Conservation (phyloP, 2,888 invertebrate genomes). For the Lasioglossum zephyrum region DNA sequence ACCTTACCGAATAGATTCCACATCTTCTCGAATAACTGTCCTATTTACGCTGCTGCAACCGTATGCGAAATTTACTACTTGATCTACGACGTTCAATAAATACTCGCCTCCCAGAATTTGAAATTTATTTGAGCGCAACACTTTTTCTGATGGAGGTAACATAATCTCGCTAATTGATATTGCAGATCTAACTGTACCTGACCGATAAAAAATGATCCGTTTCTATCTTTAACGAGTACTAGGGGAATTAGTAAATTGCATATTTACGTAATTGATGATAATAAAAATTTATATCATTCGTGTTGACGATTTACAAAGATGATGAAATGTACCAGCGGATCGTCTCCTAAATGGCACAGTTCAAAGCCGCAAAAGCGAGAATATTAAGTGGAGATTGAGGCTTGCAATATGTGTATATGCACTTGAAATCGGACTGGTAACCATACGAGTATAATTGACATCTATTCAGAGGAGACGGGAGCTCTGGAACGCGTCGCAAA, state of each 20-base stretch:
- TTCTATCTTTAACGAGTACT: no score
- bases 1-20: slow-evolving; percentile 39
- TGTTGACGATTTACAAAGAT: background rate
- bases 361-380: slow-evolving; percentile 34
- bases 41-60: slow-evolving; percentile 31
- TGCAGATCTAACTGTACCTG: no score
- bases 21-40: slow-evolving; percentile 28
- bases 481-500: background rate
- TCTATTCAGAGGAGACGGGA: slow-evolving; percentile 3
- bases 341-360: slow-evolving; percentile 37
- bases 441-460: slow-evolving; percentile 26
- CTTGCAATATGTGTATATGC: slow-evolving; percentile 13
- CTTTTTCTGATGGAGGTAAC: background rate
- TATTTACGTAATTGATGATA: no score
- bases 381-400: slow-evolving; percentile 46
- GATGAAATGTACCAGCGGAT: slow-evolving; percentile 23
- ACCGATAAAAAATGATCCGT: no score
- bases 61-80: slow-evolving; percentile 51
- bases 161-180: background rate
- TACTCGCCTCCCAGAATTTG: background rate
- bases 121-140: background rate
- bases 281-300: no score
- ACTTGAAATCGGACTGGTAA: slow-evolving; percentile 18
- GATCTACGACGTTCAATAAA: slow-evolving; percentile 9
- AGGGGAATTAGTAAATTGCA: no score